A percentile compares a stretch with the other conserved stretches of the same genome.
phyloP scores from a whole-genome alignment of 2,888 invertebrate genomes.

The Hypolimnas misippus region DNA sequence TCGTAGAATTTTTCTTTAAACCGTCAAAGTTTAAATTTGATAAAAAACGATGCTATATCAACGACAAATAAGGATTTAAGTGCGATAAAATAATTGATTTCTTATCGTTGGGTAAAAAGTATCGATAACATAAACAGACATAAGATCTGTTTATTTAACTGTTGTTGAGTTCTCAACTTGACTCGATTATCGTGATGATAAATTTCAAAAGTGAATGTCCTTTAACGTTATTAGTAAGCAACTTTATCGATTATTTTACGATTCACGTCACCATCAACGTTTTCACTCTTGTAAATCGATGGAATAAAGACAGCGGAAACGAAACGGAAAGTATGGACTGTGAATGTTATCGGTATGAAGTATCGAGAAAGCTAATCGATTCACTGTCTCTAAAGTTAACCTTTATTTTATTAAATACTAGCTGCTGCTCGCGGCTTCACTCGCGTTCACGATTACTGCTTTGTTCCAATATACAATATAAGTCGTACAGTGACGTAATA shows the following conservation, averaged over 20 bases:
- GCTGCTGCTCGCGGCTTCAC: too few species aligned
- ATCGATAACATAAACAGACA: slow-evolving; percentile 6
- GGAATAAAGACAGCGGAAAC: slow-evolving; percentile 16
- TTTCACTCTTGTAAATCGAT: slow-evolving; percentile 16
- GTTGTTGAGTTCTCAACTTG: not conserved
- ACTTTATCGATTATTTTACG: slow-evolving; percentile 24
- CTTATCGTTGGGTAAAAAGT: slow-evolving; percentile 46
- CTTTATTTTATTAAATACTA: not conserved
- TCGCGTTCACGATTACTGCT: too few species aligned
- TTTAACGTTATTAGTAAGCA: slow-evolving; percentile 22
- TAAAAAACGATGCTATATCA: slow-evolving; percentile 47
- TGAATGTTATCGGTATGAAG: slow-evolving; percentile 7
- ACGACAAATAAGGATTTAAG: slow-evolving; percentile 51
- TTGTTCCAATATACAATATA: too few species aligned
- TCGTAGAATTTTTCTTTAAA: slow-evolving; percentile 11
- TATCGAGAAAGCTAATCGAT: slow-evolving; percentile 2
- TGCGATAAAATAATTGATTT: slow-evolving; percentile 53
- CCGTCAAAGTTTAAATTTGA: slow-evolving; percentile 39
- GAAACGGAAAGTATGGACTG: slow-evolving; percentile 27
- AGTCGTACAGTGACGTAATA: too few species aligned
- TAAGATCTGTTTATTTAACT: too few species aligned
- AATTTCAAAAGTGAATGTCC: slow-evolving; percentile 30
- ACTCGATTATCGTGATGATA: slow-evolving; percentile 13
- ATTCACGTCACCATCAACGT: slow-evolving; percentile 25
- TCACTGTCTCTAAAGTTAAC: not conserved